Percentiles rank a stretch among this genome's conserved stretches.
Conservation (phyloP, 2,113 vertebrate genomes). For the Tinamus guttatus region DNA sequence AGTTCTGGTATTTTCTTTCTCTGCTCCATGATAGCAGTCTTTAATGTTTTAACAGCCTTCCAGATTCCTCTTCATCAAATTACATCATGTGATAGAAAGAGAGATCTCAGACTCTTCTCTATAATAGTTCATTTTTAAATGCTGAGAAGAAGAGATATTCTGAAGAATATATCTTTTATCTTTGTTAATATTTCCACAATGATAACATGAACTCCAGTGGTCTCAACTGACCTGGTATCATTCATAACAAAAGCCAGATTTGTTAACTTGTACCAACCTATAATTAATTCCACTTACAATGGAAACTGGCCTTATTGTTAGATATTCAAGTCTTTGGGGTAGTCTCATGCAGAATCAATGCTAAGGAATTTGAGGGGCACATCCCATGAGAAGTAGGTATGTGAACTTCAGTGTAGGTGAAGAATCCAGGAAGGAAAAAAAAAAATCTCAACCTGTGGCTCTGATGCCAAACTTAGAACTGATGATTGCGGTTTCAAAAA, state of each 20-base stretch:
- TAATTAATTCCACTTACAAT: neutral
- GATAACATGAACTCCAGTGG: neutral
- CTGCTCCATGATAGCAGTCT: neutral
- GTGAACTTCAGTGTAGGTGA: neutral
- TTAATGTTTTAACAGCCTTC: neutral
- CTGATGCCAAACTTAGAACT: neutral
- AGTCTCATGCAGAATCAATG: neutral
- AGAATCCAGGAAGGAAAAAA: constrained; percentile 38
- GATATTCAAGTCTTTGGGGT: neutral
- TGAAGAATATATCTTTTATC: neutral
- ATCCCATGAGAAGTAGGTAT: neutral
- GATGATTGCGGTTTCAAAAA: neutral
- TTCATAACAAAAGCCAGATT: neutral
- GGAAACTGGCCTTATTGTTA: neutral
- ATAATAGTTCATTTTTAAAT: neutral
- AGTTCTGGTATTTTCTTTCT: neutral
- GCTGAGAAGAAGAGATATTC: no score
- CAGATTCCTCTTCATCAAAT: neutral
- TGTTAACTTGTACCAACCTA: neutral
- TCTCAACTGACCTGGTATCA: constrained; percentile 5
- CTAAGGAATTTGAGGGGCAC: constrained; percentile 21
- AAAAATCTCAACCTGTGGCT: neutral
- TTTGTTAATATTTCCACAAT: neutral
- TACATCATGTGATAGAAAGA: neutral
- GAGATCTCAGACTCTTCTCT: neutral